Evolutionary conservation across 2,888 invertebrate genomes (phyloP), one percentile per base, ranked within the genome.

Genomic region (Odontothrips loti): DNA sequence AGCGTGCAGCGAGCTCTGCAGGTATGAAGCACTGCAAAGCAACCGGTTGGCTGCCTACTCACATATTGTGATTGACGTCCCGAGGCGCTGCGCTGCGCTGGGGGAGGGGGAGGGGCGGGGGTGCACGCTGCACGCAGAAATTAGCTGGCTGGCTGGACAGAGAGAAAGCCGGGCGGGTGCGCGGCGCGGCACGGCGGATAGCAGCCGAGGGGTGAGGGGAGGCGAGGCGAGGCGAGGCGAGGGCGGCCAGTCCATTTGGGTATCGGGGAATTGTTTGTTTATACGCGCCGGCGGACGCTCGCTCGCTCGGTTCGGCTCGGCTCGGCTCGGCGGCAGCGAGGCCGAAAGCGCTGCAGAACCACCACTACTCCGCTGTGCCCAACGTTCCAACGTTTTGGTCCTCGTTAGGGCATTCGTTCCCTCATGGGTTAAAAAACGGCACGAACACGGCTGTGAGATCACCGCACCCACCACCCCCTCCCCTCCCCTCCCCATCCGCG

Each of bases 71-170:
- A 58, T 58, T 58, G 58, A 58, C 58, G 58, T 58, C 58, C 58
- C 58, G 58, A 58, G 11, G 58, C 34, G 34, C 34, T 43, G 58
- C 17, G 51, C 3, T 12, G 51, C 9, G 48, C 48, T 48, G 51
- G 51, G 17, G 51, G 15, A 2, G 51, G 51, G 12, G 15, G 51
- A 15, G 17, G 58, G 58, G 1, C 1, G 58, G 58, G 6, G 68
- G 27, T 27, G 68, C 68, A 12, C 23, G 68, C 68, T 27, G 68
- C 23, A 27, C 68, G 27, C 68, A 75, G 68, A 27, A 23, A 75
- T 75, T 75, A 75, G 68, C 68, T 75, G 68, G 68, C 68, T 75
- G 68, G 68, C 68, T 75, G 68, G 27, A 10, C 68, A 75, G 68
- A 75, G 68, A 75, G 68, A 75, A 75, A 75, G 68, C 68, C 23